Evolutionary conservation across 2,888 invertebrate species (phyloP).

Genomic region (Seira ritae): DNA sequence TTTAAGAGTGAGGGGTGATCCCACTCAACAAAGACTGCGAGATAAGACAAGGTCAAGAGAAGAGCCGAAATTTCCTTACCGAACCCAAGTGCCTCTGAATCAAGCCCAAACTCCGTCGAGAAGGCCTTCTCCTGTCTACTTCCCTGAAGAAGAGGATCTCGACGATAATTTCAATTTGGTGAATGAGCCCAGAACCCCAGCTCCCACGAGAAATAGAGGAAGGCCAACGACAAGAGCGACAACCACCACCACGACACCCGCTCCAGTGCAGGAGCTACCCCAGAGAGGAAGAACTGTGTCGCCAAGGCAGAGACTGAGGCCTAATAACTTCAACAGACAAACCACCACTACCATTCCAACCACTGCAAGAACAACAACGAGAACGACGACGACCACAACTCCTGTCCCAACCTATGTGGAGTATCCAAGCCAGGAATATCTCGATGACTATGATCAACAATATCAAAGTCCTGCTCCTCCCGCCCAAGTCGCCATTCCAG

Average conservation of each 20-base stretch:
- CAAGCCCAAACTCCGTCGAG: no score
- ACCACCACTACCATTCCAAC: constrained; percentile 9
- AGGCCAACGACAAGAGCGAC: constrained; percentile 22
- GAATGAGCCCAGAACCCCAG: constrained; percentile 42
- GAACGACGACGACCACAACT: constrained; percentile 47
- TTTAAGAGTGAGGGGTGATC: constrained; percentile 28
- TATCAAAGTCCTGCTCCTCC: constrained; percentile 40
- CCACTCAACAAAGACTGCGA: constrained; percentile 31
- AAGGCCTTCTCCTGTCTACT: constrained; percentile 35
- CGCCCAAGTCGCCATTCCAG: constrained; percentile 28
- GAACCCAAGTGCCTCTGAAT: no score
- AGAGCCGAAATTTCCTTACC: no score
- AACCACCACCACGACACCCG: constrained; percentile 16
- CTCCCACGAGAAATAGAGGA: constrained; percentile 43
- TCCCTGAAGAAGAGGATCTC: constrained; percentile 41
- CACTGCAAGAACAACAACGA: constrained; percentile 35
- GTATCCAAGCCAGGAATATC: constrained; percentile 58
- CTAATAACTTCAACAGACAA: constrained; percentile 20
- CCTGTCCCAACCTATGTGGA: constrained; percentile 43
- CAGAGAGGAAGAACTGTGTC: constrained; percentile 24
- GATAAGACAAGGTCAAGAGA: constrained; percentile 44
- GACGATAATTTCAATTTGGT: constrained; percentile 30
- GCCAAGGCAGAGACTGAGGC: constrained; percentile 39
- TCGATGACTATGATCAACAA: constrained; percentile 60
- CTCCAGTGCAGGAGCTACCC: constrained; percentile 20